Evolutionary conservation across 2,113 vertebrate genomes (phyloP).

Genomic region (Indicator indicator): DNA sequence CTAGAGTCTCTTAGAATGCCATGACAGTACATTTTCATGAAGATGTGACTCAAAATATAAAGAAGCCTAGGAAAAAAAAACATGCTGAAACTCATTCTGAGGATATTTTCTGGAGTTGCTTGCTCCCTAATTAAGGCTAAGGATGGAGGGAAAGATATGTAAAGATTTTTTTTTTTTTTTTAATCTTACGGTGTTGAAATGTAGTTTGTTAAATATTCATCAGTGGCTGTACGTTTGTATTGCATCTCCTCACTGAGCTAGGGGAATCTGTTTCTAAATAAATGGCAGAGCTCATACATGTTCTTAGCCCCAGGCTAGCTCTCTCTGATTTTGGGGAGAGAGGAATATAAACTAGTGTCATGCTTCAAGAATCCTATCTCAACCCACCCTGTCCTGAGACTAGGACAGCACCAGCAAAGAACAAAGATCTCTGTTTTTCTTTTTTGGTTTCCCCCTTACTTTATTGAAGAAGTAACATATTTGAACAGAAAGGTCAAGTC

Average conservation of each 20-base stretch:
- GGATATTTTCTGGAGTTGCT: not conserved
- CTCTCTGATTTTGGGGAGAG: not conserved
- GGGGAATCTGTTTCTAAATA: not conserved
- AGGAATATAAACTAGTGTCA: not conserved
- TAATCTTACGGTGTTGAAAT: not conserved
- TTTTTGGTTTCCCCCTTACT: not conserved
- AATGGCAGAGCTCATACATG: not conserved
- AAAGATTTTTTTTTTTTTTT: not conserved
- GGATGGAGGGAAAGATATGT: not conserved
- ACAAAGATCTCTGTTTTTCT: not conserved
- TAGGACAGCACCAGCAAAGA: not conserved
- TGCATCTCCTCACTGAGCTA: not conserved
- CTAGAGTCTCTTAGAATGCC: not conserved
- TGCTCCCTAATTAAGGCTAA: constrained; percentile 6
- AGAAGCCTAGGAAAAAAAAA: not conserved
- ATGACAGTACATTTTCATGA: not conserved
- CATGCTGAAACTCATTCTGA: not conserved
- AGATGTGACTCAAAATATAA: not conserved
- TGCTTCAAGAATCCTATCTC: not conserved
- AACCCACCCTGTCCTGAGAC: not conserved
- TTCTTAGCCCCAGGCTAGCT: not conserved
- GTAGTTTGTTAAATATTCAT: not conserved
- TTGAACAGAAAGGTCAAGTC: not conserved
- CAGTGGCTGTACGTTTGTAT: not conserved
- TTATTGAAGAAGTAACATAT: not conserved